Conservation (phyloP, 2,888 invertebrate genomes). For the Dichetophora obliterata region DNA sequence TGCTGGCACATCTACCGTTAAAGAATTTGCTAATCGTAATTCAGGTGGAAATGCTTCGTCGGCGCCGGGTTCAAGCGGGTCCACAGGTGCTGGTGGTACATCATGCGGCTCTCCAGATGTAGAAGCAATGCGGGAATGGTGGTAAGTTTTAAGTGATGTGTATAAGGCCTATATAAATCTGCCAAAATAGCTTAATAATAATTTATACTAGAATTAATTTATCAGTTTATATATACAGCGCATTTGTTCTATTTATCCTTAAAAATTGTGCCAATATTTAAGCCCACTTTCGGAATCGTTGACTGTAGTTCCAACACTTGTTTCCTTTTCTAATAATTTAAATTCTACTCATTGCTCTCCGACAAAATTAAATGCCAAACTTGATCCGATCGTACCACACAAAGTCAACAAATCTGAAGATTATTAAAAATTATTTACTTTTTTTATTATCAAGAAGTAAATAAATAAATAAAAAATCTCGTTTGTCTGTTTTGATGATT, state of each 20-base stretch:
- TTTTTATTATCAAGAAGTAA: no score
- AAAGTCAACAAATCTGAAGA: not conserved
- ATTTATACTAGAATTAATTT: no score
- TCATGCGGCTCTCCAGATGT: conserved; percentile 58
- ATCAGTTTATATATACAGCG: conserved; percentile 13
- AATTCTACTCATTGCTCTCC: not conserved
- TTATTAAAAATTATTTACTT: not conserved
- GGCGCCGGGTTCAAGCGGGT: conserved; percentile 58
- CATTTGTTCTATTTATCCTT: conserved; percentile 21
- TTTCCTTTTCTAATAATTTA: not conserved
- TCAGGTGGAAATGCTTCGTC: conserved; percentile 55
- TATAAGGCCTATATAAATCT: conserved; percentile 3
- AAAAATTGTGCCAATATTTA: not conserved
- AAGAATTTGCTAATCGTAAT: conserved; percentile 36
- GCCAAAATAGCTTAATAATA: not conserved
- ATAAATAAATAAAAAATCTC: no score
- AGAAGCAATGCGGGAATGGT: conserved; percentile 68
- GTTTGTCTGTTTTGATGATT: no score
- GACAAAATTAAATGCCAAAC: not conserved
- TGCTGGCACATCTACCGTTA: not conserved
- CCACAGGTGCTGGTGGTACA: conserved; percentile 45
- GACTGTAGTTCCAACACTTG: not conserved
- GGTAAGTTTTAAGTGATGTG: conserved; percentile 59
- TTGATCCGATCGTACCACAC: not conserved
- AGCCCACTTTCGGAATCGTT: not conserved